A percentile compares a stretch with the other conserved stretches of the same genome.
These are phyloP conservation scores for Artibeus lituratus DNA, from an alignment of 2,797 vertebrate species.

Conservation along the genomic window DNA sequence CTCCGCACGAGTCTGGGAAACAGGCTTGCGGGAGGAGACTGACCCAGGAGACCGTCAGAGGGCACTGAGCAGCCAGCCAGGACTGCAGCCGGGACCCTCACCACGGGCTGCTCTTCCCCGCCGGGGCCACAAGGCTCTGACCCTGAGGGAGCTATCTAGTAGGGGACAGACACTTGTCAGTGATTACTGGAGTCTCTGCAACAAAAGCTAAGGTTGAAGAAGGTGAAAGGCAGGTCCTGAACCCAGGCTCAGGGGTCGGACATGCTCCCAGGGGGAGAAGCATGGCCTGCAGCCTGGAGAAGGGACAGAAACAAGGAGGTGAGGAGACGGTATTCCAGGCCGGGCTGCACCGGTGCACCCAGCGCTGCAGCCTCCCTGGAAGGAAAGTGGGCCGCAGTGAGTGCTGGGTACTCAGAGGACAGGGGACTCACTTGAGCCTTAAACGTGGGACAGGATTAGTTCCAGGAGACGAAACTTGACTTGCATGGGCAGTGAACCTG, in stretches of 20 bases:
- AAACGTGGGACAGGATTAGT: accelerated
- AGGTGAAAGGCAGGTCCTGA: not conserved
- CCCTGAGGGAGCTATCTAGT: not conserved
- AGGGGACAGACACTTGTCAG: not conserved
- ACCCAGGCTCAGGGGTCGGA: too few species aligned
- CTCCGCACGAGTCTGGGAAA: accelerated
- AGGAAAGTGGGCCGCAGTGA: accelerated
- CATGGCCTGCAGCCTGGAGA: not conserved
- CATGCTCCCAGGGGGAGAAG: not conserved
- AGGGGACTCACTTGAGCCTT: not conserved
- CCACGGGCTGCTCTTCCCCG: not conserved
- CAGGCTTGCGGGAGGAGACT: too few species aligned
- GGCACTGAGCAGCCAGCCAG: not conserved
- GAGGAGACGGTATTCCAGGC: not conserved
- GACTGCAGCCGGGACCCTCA: not conserved
- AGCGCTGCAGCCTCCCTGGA: not conserved
- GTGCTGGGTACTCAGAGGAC: accelerated
- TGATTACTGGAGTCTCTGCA: not conserved
- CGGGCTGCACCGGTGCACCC: accelerated
- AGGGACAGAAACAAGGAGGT: not conserved
- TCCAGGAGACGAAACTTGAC: not conserved
- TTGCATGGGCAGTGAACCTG: not conserved
- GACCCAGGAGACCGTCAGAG: not conserved
- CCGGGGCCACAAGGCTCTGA: accelerated
- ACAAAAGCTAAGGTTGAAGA: not conserved